Percentiles rank a stretch among this genome's conserved stretches.
These are phyloP conservation scores for Microctonus hyperodae DNA, from an alignment of 2,888 invertebrate genomes.

Conservation along the genomic window DNA sequence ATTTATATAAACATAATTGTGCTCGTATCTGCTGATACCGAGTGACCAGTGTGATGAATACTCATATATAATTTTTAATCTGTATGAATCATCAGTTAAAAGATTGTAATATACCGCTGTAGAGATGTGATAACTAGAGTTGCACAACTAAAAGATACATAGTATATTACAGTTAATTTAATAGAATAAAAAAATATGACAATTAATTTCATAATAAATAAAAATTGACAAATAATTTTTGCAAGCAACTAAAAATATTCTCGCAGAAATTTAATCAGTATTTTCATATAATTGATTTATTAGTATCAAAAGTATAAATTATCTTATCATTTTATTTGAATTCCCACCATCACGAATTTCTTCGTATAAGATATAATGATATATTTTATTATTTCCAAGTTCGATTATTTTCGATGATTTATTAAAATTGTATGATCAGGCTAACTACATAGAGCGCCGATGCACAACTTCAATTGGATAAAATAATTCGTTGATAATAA, in stretches of 20 bases:
- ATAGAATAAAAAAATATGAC: not conserved
- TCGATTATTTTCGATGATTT: not conserved
- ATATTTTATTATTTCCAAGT: not conserved
- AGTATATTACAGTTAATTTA: not conserved
- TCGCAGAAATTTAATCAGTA: too few species aligned
- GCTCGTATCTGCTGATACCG: conserved; percentile 24
- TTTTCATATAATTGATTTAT: not conserved
- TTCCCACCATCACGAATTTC: not conserved
- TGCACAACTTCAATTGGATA: conserved; percentile 30
- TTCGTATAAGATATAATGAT: not conserved
- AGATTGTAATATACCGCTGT: conserved; percentile 35
- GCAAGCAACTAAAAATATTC: too few species aligned
- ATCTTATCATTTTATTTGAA: not conserved
- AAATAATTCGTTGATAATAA: conserved; percentile 25
- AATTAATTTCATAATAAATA: not conserved
- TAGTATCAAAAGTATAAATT: not conserved
- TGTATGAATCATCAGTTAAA: conserved; percentile 45
- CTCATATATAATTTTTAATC: conserved; percentile 34
- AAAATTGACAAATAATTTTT: not conserved
- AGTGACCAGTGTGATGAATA: conserved; percentile 29
- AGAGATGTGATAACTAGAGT: conserved; percentile 14
- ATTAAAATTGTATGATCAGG: conserved; percentile 29
- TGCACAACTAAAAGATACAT: not conserved
- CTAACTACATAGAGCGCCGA: conserved; percentile 33
- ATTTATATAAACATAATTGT: not conserved